These are phyloP conservation scores for Coenonympha arcania DNA, from an alignment of 2,888 invertebrate genomes.

Conservation along the genomic window DNA sequence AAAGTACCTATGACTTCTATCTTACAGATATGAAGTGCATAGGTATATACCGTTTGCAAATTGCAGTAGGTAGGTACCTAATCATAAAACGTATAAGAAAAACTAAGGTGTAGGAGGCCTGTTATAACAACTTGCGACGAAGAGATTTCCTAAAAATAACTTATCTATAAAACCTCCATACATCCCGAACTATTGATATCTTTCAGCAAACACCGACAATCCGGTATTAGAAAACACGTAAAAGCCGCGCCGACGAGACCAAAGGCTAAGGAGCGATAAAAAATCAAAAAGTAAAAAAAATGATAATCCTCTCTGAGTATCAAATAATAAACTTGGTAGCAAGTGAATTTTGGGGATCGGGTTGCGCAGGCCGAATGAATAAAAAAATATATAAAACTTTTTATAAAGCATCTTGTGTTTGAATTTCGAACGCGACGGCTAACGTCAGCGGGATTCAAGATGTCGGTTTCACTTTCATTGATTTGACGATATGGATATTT, in stretches of 20 bases:
- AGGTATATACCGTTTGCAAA: no score
- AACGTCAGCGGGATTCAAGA: constrained; percentile 50
- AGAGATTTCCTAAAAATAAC: no score
- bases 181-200: constrained; percentile 16
- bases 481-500: constrained; percentile 26
- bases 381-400: constrained; percentile 49
- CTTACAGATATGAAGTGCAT: no score
- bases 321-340: constrained; percentile 74
- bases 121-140: no score
- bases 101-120: no score
- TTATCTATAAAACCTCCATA: constrained; percentile 1
- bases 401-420: constrained; percentile 53
- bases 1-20: no score
- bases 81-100: no score
- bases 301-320: constrained; percentile 65
- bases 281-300: constrained; percentile 37
- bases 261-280: constrained; percentile 34
- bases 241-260: constrained; percentile 57
- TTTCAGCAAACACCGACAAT: constrained; percentile 46
- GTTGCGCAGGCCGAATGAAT: constrained; percentile 50
- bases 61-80: no score
- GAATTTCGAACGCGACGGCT: constrained; percentile 65
- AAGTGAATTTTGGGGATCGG: constrained; percentile 72
- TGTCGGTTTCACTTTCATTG: constrained; percentile 50
- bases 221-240: constrained; percentile 54